Conservation (phyloP, 2,888 invertebrate species). For the Temnothorax unifasciatus region DNA sequence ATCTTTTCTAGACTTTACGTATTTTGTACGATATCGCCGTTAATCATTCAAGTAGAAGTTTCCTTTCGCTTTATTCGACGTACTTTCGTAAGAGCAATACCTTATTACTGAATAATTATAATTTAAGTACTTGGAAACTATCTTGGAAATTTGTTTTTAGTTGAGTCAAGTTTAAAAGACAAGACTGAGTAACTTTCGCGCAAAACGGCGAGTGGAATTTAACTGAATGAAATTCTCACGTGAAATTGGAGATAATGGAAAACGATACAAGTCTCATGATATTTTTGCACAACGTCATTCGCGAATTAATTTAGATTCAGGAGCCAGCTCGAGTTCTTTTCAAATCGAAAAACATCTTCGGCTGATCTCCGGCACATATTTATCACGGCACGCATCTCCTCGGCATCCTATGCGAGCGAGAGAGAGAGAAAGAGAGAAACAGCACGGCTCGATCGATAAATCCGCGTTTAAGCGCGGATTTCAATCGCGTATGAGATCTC, state of each 20-base stretch:
- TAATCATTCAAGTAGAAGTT: neutral
- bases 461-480: conserved; percentile 36
- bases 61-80: no score
- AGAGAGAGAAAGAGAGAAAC: neutral
- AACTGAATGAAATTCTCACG: neutral
- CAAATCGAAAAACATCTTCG: neutral
- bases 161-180: neutral
- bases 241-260: neutral
- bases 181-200: neutral
- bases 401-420: conserved; percentile 2
- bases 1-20: neutral
- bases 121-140: conserved; percentile 1
- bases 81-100: neutral
- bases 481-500: conserved; percentile 35
- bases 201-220: neutral
- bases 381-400: neutral
- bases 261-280: neutral
- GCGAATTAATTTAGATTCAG: neutral
- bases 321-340: neutral
- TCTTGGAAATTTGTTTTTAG: neutral
- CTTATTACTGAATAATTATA: neutral
- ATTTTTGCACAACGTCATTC: neutral
- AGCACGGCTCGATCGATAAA: conserved; percentile 29
- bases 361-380: neutral
- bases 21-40: neutral